Base-by-base conservation (phyloP, 2,888 invertebrate species). In the Marasmarcha lunaedactyla region DNA sequence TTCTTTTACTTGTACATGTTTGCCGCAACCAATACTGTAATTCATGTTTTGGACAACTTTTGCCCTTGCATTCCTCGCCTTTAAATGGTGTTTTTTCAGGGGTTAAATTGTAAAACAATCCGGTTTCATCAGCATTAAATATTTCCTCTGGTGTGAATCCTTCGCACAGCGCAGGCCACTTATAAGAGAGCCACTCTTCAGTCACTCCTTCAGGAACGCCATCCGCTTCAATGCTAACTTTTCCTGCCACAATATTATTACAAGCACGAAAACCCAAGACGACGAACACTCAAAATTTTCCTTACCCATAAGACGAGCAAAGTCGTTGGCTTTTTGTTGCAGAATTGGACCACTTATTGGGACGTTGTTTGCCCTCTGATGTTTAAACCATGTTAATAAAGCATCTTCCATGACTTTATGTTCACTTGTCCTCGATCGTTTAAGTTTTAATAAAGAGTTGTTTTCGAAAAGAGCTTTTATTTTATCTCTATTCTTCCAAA, bases 1-100 rank as follows among this genome's bases (percentile, higher is more conserved):
- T 54, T 38, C 49, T 46, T 58, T 66, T 67, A 46, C 57, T 53
- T n/a, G 54, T 50, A 4, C 51, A 54, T 54, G 42, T 63, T 66
- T 27, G 53, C 50, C 14, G 51, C 50, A 40, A 63, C 46, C 45
- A 63, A 25, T 11, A 63, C 45, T 12, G 59, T 63, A 14, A 63
- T 45, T 46, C 57, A 46, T 27, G 54, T 51, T 46, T 62, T 63
- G 35, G 59, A 60, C 38, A 58, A 42, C 49, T 66, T 66, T 35
- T 60, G 13, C 59, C 59, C 12, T 43, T 45, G 41, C 63, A 66
- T 41, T 58, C 15, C 39, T 47, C 49, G 2, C 50, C 48, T 49
- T 53, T 53, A 36, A 54, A 55, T 46, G 54, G 35, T 27, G 49
- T 54, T 39, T 45, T 54, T 37, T 59, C 54, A 12, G 55, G 51